Conservation (phyloP, 2,113 vertebrate species). For the Sinocyclocheilus rhinocerous region DNA sequence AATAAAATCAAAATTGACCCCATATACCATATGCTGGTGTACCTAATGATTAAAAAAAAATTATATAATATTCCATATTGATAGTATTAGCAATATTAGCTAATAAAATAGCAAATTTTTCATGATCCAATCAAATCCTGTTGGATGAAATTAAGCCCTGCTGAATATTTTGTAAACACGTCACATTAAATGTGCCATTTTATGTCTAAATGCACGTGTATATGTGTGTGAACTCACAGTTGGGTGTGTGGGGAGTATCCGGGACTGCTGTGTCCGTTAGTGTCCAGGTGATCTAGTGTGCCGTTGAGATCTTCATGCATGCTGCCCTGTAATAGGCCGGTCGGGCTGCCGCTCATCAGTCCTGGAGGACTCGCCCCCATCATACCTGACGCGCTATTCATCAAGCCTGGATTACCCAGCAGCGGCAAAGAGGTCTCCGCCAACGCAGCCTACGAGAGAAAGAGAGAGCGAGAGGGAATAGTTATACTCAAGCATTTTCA, state of each 20-base stretch:
- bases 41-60: not conserved
- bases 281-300: slow-evolving; percentile 95
- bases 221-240: slow-evolving; percentile 82
- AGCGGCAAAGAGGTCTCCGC: slow-evolving; percentile 98
- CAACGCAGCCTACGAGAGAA: slow-evolving; percentile 84
- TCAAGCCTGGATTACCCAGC: slow-evolving; percentile 90
- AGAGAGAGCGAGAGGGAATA: not conserved
- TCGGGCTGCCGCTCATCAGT: slow-evolving; percentile 88
- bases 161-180: not conserved
- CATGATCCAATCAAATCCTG: not conserved
- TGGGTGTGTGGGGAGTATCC: slow-evolving; percentile 94
- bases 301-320: slow-evolving; percentile 94
- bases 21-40: not conserved
- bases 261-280: slow-evolving; percentile 95
- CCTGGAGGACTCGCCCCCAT: slow-evolving; percentile 90
- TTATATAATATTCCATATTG: not conserved
- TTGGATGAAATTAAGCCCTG: not conserved
- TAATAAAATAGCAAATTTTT: not conserved
- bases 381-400: slow-evolving; percentile 91
- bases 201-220: not conserved
- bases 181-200: not conserved
- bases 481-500: slow-evolving; percentile 12
- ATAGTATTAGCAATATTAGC: not conserved
- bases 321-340: slow-evolving; percentile 84
- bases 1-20: not conserved